phyloP scores from a whole-genome alignment of 2,888 invertebrate species.

The Tortricodes alternella region DNA sequence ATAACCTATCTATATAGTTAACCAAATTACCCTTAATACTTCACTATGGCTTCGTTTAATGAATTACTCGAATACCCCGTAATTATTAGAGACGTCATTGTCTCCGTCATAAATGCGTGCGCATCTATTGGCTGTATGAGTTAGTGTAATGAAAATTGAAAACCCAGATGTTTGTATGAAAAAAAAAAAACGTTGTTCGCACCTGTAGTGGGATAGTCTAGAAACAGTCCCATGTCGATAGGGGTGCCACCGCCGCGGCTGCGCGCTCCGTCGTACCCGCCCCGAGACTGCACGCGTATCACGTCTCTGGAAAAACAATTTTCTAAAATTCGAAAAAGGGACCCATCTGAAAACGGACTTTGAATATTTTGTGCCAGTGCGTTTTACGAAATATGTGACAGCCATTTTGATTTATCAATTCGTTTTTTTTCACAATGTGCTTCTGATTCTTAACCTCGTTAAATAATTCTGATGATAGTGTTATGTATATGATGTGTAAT shows the following conservation, averaged over 20 bases:
- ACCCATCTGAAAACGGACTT: background rate
- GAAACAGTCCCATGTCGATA: slow-evolving; percentile 51
- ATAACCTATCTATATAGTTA: too few species aligned
- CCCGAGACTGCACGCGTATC: slow-evolving; percentile 43
- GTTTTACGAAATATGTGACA: background rate
- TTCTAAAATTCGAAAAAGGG: slow-evolving; percentile 14
- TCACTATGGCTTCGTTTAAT: too few species aligned
- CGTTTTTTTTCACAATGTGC: slow-evolving; percentile 9
- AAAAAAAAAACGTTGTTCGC: slow-evolving; percentile 12
- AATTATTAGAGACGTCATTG: too few species aligned
- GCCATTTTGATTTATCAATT: background rate
- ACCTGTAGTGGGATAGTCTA: slow-evolving; percentile 21
- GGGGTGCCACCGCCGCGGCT: slow-evolving; percentile 68
- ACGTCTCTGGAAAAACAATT: slow-evolving; percentile 35
- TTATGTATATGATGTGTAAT: background rate
- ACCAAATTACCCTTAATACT: too few species aligned
- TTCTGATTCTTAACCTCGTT: too few species aligned
- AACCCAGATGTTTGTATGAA: slow-evolving; percentile 1
- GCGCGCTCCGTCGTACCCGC: slow-evolving; percentile 57
- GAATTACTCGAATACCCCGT: too few species aligned
- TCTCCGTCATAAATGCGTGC: too few species aligned
- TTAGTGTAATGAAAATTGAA: background rate
- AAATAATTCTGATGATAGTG: background rate
- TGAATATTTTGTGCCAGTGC: slow-evolving; percentile 10
- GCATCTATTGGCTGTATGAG: too few species aligned